phyloP scores from a whole-genome alignment of 1,140 invertebrate species.

The Pentalonia nigronervosa region DNA sequence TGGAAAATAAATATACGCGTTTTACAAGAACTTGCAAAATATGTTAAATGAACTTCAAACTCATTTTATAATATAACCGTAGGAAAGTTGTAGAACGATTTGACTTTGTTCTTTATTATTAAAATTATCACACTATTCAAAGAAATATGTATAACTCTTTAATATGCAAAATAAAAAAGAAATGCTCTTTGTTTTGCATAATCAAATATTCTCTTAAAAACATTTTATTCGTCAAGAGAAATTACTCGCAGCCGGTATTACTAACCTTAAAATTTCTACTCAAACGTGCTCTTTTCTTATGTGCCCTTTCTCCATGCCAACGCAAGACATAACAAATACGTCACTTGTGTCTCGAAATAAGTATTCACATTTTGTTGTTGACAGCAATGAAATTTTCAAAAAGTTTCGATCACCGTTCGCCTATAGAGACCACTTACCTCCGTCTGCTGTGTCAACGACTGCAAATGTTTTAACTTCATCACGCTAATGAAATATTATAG shows the following conservation, averaged over 20 bases:
- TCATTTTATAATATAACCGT: background rate
- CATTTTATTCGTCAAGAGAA: constrained; percentile 25
- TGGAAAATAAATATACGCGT: background rate
- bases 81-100: background rate
- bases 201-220: constrained; percentile 45
- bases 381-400: constrained; percentile 12
- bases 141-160: constrained; percentile 26
- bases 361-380: constrained; percentile 28
- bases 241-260: background rate
- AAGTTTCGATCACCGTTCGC: background rate
- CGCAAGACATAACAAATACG: background rate
- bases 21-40: background rate
- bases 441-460: constrained; percentile 23
- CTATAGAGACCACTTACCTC: constrained; percentile 25
- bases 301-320: background rate
- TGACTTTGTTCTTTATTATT: constrained; percentile 34
- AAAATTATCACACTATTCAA: constrained; percentile 39
- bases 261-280: background rate
- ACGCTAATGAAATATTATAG: background rate
- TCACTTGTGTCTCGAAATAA: constrained; percentile 14
- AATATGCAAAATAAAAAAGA: constrained; percentile 38
- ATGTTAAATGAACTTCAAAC: background rate
- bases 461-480: constrained; percentile 55
- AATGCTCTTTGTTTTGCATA: constrained; percentile 23
- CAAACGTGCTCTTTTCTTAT: background rate